Conservation (phyloP, 1,140 invertebrate species). For the Nomia melanderi region DNA sequence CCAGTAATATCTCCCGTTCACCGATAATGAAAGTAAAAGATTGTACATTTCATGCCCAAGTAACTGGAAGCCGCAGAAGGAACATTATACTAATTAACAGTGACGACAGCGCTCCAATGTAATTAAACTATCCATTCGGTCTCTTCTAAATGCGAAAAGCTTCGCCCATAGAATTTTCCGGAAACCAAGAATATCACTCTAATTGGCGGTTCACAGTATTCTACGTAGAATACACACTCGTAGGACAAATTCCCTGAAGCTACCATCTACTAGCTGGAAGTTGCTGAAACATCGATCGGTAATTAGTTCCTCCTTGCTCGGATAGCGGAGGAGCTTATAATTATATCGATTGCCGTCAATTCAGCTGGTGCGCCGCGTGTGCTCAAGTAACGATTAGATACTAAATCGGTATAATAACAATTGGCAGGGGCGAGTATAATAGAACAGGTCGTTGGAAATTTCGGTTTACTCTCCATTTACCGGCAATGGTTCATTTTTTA, state of each 20-base stretch:
- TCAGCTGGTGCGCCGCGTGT: neutral
- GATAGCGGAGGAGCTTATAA: conserved; percentile 32
- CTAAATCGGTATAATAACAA: conserved; percentile 53
- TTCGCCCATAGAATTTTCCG: too few species aligned
- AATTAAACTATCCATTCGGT: too few species aligned
- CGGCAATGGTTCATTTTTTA: too few species aligned
- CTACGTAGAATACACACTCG: neutral
- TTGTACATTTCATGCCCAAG: too few species aligned
- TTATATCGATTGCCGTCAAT: conserved; percentile 38
- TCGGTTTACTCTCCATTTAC: too few species aligned
- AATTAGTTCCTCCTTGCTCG: conserved; percentile 13
- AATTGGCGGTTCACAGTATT: neutral
- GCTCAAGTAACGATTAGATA: conserved; percentile 28
- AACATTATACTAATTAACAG: too few species aligned
- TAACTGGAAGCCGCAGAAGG: too few species aligned
- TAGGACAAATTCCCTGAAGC: neutral
- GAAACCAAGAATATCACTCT: neutral
- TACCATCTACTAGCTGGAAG: neutral
- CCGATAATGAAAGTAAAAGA: too few species aligned
- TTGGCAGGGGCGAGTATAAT: conserved; percentile 38
- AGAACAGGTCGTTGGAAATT: conserved; percentile 42
- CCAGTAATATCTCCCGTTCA: too few species aligned
- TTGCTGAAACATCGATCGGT: conserved; percentile 30
- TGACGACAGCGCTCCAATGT: too few species aligned
- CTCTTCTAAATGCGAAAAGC: too few species aligned